phyloP scores from a whole-genome alignment of 2,113 vertebrate species.

The Gadus chalcogrammus region DNA sequence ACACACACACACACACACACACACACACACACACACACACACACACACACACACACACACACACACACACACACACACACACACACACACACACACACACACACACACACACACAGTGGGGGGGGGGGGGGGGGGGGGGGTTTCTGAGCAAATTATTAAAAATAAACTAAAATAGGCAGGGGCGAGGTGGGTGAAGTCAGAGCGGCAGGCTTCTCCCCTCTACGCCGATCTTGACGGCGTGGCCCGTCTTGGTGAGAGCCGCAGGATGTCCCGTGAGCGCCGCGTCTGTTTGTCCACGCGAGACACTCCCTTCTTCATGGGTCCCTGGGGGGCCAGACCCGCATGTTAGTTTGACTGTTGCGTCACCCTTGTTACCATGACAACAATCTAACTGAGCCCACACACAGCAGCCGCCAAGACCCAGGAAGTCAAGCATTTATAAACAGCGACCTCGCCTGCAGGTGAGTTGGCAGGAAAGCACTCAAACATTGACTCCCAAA shows the following conservation, averaged over 20 bases:
- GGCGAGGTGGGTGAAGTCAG: constrained; percentile 70
- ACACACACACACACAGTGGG: neutral
- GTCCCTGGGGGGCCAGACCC: constrained; percentile 72
- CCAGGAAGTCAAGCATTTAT: no score
- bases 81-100: constrained; percentile 1
- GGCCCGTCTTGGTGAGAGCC: constrained; percentile 89
- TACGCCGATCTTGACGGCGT: constrained; percentile 97
- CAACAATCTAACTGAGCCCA: no score
- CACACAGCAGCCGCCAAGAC: no score
- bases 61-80: constrained; percentile 4
- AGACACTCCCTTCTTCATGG: constrained; percentile 90
- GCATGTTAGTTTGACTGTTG: neutral
- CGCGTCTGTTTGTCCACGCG: constrained; percentile 99
- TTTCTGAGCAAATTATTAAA: neutral
- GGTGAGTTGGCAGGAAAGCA: no score
- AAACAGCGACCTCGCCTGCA: no score
- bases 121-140: neutral
- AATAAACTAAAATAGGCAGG: neutral
- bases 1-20: constrained; percentile 5
- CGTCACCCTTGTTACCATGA: no score
- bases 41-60: constrained; percentile 9
- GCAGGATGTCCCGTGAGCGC: constrained; percentile 91
- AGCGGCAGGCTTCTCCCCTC: constrained; percentile 98
- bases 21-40: constrained; percentile 8
- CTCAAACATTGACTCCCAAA: no score